phyloP scores from a whole-genome alignment of 2,888 invertebrate species.

The Eristalinus aeneus region DNA sequence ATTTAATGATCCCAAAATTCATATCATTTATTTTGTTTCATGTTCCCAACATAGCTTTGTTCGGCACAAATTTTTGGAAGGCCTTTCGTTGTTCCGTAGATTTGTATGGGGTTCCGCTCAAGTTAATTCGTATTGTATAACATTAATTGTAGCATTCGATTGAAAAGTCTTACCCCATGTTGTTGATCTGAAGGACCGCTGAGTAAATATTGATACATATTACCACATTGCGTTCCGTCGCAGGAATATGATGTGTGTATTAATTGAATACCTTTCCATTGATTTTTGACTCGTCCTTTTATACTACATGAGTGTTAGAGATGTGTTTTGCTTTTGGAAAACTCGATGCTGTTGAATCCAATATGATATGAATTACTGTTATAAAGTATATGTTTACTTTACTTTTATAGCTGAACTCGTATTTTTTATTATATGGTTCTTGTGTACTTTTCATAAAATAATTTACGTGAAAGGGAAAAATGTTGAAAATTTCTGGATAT shows the following conservation, averaged over 20 bases:
- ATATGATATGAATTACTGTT: too few species aligned
- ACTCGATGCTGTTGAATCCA: too few species aligned
- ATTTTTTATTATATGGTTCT: too few species aligned
- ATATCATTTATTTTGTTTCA: conserved; percentile 28
- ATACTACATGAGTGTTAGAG: too few species aligned
- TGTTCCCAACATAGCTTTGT: neutral
- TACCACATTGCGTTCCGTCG: neutral
- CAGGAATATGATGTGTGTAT: neutral
- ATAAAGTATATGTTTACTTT: too few species aligned
- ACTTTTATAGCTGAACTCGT: too few species aligned
- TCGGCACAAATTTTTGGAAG: neutral
- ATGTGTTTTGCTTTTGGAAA: too few species aligned
- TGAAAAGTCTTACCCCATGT: neutral
- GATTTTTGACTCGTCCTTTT: too few species aligned
- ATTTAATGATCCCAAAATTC: conserved; percentile 39
- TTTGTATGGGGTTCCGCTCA: neutral
- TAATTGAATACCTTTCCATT: neutral
- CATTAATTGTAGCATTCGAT: conserved; percentile 25
- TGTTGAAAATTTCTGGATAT: too few species aligned
- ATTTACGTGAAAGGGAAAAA: too few species aligned
- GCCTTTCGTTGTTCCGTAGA: neutral
- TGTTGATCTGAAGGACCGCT: neutral
- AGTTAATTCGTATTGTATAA: conserved; percentile 19
- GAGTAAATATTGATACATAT: conserved; percentile 11
- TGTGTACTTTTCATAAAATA: too few species aligned